phyloP scores from a whole-genome alignment of 1,140 invertebrate genomes.

The Philopotamus ludificatus region DNA sequence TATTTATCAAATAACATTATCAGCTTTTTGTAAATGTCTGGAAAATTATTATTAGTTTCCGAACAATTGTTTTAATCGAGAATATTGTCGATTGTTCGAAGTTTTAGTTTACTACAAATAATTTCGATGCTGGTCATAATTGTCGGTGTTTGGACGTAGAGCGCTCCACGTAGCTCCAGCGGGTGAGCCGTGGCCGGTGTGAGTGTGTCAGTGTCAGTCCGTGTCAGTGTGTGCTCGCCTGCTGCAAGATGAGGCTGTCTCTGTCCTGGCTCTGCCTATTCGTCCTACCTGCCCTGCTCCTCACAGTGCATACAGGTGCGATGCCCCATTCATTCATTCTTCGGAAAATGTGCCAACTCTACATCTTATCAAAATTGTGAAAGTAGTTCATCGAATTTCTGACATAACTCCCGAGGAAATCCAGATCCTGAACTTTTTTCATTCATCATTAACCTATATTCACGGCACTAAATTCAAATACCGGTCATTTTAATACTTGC shows the following conservation, averaged over 20 bases:
- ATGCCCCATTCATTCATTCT: neutral
- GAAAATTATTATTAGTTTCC: too few relatives aligned
- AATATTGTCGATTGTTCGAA: too few relatives aligned
- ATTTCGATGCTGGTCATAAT: neutral
- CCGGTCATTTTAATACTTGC: too few relatives aligned
- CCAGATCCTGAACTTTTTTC: too few relatives aligned
- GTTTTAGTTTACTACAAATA: too few relatives aligned
- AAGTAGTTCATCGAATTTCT: slow-evolving; percentile 5
- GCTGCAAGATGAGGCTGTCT: neutral
- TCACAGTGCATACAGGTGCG: slow-evolving; percentile 56
- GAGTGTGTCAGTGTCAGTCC: neutral
- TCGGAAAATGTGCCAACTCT: neutral
- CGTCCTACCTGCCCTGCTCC: slow-evolving; percentile 56
- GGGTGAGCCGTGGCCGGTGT: slow-evolving; percentile 9
- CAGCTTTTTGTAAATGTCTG: too few relatives aligned
- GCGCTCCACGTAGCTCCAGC: slow-evolving; percentile 17
- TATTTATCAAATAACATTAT: too few relatives aligned
- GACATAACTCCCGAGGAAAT: too few relatives aligned
- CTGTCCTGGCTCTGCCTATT: slow-evolving; percentile 48
- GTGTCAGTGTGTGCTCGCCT: neutral
- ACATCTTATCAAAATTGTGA: neutral
- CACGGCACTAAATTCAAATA: too few relatives aligned
- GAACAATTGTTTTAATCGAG: too few relatives aligned
- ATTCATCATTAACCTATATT: too few relatives aligned
- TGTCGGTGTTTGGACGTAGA: neutral